These are phyloP conservation scores for Dryomyza anilis DNA, from an alignment of 2,888 invertebrate genomes.

Conservation along the genomic window DNA sequence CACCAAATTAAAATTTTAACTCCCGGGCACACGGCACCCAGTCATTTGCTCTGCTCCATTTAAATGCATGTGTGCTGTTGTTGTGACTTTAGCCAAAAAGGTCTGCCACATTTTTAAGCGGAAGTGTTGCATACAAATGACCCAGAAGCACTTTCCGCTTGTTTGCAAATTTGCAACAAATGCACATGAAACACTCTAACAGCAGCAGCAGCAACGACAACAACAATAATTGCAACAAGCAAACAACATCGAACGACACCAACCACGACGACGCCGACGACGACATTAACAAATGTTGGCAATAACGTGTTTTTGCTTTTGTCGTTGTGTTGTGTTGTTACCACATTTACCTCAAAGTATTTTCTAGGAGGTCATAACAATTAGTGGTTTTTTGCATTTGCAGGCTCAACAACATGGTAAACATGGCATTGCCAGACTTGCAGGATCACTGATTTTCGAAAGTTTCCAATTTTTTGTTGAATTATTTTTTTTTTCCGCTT, in stretches of 20 bases:
- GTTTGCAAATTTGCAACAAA: conserved; percentile 20
- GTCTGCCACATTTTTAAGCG: conserved; percentile 23
- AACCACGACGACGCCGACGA: background rate
- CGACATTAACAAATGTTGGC: background rate
- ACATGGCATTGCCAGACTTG: conserved; percentile 8
- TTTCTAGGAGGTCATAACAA: conserved; percentile 15
- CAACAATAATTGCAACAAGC: background rate
- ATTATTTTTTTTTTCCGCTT: conserved; percentile 1
- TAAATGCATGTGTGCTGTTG: too few relatives aligned
- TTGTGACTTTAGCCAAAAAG: too few relatives aligned
- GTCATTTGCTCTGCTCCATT: too few relatives aligned
- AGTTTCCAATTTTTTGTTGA: background rate
- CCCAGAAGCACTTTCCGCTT: conserved; percentile 27
- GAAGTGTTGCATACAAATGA: conserved; percentile 32
- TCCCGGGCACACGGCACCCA: too few relatives aligned
- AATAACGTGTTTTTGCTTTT: background rate
- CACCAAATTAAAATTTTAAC: too few relatives aligned
- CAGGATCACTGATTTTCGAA: background rate
- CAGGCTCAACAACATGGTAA: background rate
- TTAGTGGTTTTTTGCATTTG: conserved; percentile 6
- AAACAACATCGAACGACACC: background rate
- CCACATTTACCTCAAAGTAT: conserved; percentile 21
- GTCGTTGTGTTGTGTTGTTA: background rate
- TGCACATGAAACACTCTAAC: background rate
- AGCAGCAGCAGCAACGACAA: background rate